These are phyloP conservation scores for Rattus norvegicus DNA, from an alignment of 2,113 vertebrate species.

Conservation along the genomic window GRCr8 NC_086024.1:47995501-47996000, in stretches of 20 bases:
- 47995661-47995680: not conserved
- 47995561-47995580: rapidly evolving
- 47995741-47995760: not conserved
- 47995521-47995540: rapidly evolving
- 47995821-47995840: not conserved
- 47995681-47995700: not conserved
- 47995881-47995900: not conserved
- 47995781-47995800: rapidly evolving
- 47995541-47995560: too few species aligned
- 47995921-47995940: not conserved
- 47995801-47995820: rapidly evolving
- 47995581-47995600: rapidly evolving
- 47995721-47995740: not conserved
- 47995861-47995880: too few species aligned
- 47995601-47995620: not conserved
- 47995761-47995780: too few species aligned
- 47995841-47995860: not conserved
- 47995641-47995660: rapidly evolving
- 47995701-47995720: not conserved
- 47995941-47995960: rapidly evolving
- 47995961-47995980: not conserved
- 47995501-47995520: not conserved
- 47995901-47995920: not conserved
- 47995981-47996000: not conserved
- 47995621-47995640: too few species aligned